A percentile compares a stretch with the other conserved stretches of the same genome.
Conservation (phyloP, 1,140 invertebrate genomes). For the Euwallacea fornicatus region DNA sequence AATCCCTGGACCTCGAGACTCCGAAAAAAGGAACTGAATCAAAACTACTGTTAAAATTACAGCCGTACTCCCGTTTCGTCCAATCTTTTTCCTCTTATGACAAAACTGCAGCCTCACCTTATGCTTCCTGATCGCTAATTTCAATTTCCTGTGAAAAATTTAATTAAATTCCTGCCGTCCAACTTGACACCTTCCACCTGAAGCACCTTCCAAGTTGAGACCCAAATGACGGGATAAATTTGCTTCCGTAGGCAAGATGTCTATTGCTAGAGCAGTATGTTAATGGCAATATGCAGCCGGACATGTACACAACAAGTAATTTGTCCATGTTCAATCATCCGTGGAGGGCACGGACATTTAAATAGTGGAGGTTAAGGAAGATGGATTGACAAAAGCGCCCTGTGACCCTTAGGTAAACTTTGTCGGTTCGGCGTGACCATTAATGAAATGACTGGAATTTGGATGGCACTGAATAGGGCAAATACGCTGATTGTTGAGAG, state of each 20-base stretch:
- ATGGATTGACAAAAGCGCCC: conserved; percentile 22
- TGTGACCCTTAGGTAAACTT: conserved; percentile 18
- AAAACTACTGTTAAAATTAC: too few relatives aligned
- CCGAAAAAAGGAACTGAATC: too few relatives aligned
- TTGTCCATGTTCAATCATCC: conserved; percentile 29
- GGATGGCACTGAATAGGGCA: background rate
- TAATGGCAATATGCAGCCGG: conserved; percentile 4
- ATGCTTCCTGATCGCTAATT: too few relatives aligned
- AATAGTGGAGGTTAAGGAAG: conserved; percentile 24
- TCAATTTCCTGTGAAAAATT: too few relatives aligned
- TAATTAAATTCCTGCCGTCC: background rate
- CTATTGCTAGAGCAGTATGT: background rate
- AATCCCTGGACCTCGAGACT: too few relatives aligned
- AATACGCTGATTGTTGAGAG: too few relatives aligned
- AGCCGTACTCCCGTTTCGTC: too few relatives aligned
- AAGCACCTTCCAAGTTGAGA: background rate
- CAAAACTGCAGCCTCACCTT: too few relatives aligned
- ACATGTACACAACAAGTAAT: conserved; percentile 21
- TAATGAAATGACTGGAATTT: conserved; percentile 12
- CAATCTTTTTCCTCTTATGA: too few relatives aligned
- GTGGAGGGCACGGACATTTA: conserved; percentile 24
- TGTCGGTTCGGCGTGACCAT: background rate
- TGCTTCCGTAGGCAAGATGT: background rate
- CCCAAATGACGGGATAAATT: background rate
- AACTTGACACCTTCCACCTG: background rate